Conservation (phyloP, 2,113 vertebrate species). For the Sander lucioperca region DNA sequence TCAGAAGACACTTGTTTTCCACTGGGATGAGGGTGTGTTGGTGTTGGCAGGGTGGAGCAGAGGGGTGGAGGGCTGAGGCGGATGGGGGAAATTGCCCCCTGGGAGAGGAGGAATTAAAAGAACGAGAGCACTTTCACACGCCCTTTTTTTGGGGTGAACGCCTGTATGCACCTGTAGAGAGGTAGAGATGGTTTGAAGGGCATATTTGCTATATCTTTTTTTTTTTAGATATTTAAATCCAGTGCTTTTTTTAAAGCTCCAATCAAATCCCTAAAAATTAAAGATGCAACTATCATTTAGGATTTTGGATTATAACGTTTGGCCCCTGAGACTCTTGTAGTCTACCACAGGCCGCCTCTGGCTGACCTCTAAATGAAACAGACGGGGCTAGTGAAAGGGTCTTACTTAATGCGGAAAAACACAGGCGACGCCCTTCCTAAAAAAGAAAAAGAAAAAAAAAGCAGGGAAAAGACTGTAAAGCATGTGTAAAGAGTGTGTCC, state of each 20-base stretch:
- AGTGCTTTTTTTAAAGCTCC: conserved; percentile 2
- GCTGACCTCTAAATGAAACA: conserved; percentile 38
- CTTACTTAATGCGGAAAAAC: conserved; percentile 46
- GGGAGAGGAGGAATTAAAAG: conserved; percentile 75
- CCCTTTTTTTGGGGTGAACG: conserved; percentile 49
- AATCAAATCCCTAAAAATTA: conserved; percentile 15
- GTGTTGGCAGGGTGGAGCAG: conserved; percentile 78
- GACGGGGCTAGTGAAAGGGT: conserved; percentile 37
- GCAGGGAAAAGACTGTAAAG: conserved; percentile 19
- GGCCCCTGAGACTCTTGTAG: conserved; percentile 12
- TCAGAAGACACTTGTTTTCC: conserved; percentile 83
- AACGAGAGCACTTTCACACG: conserved; percentile 78
- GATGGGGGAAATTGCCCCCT: conserved; percentile 50
- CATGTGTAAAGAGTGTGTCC: conserved; percentile 7
- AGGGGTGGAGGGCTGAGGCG: conserved; percentile 55
- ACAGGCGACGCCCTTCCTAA: conserved; percentile 68
- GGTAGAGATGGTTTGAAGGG: conserved; percentile 36
- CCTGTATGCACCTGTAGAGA: conserved; percentile 75
- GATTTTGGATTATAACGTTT: conserved; percentile 1
- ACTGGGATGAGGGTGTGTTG: conserved; percentile 75
- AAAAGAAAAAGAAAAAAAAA: conserved; percentile 9
- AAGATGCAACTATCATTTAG: background rate
- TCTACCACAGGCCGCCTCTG: conserved; percentile 2
- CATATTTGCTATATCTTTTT: background rate
- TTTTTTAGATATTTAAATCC: background rate